Evolutionary conservation across 2,888 invertebrate genomes (phyloP).

Genomic region (Pseudolycoriella hygida): DNA sequence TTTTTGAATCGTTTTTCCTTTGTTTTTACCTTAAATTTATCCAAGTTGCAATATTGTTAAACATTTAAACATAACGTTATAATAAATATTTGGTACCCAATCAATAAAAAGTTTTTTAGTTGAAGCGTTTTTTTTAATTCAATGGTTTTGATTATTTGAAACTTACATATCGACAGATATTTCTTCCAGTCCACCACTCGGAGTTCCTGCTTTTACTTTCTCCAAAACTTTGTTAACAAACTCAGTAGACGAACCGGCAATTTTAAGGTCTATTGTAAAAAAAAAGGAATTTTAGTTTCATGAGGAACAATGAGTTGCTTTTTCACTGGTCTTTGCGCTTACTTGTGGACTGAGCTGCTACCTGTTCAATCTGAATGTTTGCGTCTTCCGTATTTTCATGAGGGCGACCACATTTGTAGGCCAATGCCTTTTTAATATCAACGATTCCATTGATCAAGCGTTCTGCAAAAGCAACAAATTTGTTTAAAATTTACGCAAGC

Average conservation of each 20-base stretch:
- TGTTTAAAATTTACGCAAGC: constrained; percentile 1
- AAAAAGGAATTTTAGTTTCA: too few species aligned
- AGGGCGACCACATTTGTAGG: constrained; percentile 35
- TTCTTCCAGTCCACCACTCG: constrained; percentile 61
- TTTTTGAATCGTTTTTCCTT: too few species aligned
- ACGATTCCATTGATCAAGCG: constrained; percentile 58
- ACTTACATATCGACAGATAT: constrained; percentile 27
- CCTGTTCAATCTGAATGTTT: constrained; percentile 49
- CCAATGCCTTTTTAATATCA: constrained; percentile 58
- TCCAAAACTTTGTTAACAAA: constrained; percentile 86
- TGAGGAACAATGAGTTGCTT: too few species aligned
- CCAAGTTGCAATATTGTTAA: too few species aligned
- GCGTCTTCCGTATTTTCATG: constrained; percentile 42
- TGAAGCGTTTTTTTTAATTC: too few species aligned
- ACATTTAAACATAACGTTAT: too few species aligned
- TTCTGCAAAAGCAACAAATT: constrained; percentile 47
- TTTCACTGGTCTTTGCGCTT: constrained; percentile 22
- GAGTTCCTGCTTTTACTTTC: constrained; percentile 63
- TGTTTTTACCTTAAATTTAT: too few species aligned
- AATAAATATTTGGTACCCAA: too few species aligned
- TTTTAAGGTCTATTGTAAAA: constrained; percentile 47
- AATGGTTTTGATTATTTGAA: too few species aligned
- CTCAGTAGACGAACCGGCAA: constrained; percentile 83
- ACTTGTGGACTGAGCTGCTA: constrained; percentile 54
- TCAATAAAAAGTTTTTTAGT: too few species aligned